Evolutionary conservation across 92 coral and sea anemone genomes (phyloP).

Genomic region (Meandrina meandrites): DNA sequence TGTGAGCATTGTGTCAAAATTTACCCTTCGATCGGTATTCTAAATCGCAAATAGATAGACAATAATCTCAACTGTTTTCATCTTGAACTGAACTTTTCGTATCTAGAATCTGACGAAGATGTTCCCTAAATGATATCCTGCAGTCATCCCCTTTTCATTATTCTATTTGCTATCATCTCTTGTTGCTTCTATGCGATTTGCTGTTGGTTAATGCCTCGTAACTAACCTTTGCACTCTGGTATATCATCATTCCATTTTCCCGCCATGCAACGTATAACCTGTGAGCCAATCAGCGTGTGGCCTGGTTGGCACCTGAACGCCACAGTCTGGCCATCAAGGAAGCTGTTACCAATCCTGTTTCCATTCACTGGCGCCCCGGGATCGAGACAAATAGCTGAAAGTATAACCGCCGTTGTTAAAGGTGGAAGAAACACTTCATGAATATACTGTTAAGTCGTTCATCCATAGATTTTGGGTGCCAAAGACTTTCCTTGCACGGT

Average conservation of each 20-base stretch:
- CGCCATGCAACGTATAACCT: slow-evolving; percentile 48
- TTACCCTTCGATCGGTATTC: too few species aligned
- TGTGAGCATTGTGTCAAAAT: too few species aligned
- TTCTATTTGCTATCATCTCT: neutral
- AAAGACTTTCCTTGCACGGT: too few species aligned
- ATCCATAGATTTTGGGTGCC: neutral
- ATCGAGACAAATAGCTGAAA: slow-evolving; percentile 61
- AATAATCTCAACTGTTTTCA: too few species aligned
- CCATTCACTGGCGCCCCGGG: slow-evolving; percentile 74
- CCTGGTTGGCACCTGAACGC: slow-evolving; percentile 51
- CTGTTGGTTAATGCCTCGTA: neutral
- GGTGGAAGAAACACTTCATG: neutral
- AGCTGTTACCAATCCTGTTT: slow-evolving; percentile 49
- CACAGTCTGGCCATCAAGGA: slow-evolving; percentile 62
- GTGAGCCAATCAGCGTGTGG: slow-evolving; percentile 43
- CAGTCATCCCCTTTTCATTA: too few species aligned
- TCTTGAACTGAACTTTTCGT: too few species aligned
- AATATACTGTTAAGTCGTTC: neutral
- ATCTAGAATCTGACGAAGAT: too few species aligned
- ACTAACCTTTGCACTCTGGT: slow-evolving; percentile 72
- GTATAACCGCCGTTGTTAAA: neutral
- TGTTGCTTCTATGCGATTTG: neutral
- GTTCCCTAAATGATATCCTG: too few species aligned
- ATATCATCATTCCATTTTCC: slow-evolving; percentile 63
- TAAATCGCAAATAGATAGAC: too few species aligned